Conservation (phyloP, 2,888 invertebrate species). For the Lasius fuliginosus region DNA sequence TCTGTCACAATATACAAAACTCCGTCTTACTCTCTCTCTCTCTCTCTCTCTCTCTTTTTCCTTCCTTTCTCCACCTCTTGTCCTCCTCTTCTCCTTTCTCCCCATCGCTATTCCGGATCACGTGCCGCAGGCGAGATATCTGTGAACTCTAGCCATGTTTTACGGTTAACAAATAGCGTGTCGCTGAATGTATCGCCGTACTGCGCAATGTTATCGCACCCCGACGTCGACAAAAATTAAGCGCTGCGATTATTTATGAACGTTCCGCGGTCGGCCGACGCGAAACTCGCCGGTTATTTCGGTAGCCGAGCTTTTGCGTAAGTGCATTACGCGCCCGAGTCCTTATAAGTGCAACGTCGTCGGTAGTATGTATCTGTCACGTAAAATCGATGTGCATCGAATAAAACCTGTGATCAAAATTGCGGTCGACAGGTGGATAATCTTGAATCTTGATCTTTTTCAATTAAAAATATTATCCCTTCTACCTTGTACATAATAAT, state of each 20-base stretch:
- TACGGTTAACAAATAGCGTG: conserved; percentile 62
- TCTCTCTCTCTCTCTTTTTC: background rate
- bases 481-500: background rate
- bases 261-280: conserved; percentile 21
- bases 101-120: conserved; percentile 25
- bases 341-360: conserved; percentile 35
- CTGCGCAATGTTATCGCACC: conserved; percentile 51
- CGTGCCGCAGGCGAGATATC: conserved; percentile 37
- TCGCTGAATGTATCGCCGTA: conserved; percentile 49
- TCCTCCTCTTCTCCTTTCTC: background rate
- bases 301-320: conserved; percentile 48
- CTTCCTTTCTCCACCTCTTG: background rate
- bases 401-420: conserved; percentile 40
- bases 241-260: conserved; percentile 52
- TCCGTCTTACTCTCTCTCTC: conserved; percentile 11
- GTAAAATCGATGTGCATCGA: conserved; percentile 49
- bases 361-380: conserved; percentile 31
- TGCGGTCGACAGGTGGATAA: background rate
- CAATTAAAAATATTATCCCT: conserved; percentile 31
- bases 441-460: conserved; percentile 21
- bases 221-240: conserved; percentile 52
- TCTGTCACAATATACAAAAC: conserved; percentile 66
- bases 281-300: conserved; percentile 34
- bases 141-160: conserved; percentile 49
- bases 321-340: conserved; percentile 3